Conservation (phyloP, 2,113 vertebrate genomes). For the Sphyrna mokarran region DNA sequence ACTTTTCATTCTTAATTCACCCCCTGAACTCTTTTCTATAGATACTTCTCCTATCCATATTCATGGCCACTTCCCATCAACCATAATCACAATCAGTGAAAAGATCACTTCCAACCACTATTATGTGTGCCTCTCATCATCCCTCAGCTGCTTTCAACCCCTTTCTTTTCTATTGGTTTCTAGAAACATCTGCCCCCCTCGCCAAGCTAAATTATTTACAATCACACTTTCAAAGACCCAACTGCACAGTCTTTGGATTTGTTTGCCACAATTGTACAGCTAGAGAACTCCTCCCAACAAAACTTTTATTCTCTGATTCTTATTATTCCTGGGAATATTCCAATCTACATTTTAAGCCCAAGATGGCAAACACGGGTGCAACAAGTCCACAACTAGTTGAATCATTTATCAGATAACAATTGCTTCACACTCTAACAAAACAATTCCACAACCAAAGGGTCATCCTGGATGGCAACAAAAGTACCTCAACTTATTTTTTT, state of each 20-base stretch:
- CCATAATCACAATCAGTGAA: background rate
- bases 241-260: background rate
- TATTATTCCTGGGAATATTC: background rate
- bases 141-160: background rate
- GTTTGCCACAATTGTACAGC: background rate
- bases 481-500: background rate
- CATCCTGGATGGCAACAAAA: background rate
- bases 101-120: no score
- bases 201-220: background rate
- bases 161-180: background rate
- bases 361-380: background rate
- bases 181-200: no score
- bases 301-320: background rate
- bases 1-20: background rate
- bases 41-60: background rate
- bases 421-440: background rate
- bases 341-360: background rate
- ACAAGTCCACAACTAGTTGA: background rate
- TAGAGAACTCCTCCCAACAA: background rate
- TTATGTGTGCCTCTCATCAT: background rate
- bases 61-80: background rate
- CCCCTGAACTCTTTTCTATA: background rate
- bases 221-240: background rate
- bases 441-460: background rate
- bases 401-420: background rate